These are phyloP conservation scores for Ispidina lecontei DNA, from an alignment of 2,797 vertebrate species.

Conservation along the genomic window DNA sequence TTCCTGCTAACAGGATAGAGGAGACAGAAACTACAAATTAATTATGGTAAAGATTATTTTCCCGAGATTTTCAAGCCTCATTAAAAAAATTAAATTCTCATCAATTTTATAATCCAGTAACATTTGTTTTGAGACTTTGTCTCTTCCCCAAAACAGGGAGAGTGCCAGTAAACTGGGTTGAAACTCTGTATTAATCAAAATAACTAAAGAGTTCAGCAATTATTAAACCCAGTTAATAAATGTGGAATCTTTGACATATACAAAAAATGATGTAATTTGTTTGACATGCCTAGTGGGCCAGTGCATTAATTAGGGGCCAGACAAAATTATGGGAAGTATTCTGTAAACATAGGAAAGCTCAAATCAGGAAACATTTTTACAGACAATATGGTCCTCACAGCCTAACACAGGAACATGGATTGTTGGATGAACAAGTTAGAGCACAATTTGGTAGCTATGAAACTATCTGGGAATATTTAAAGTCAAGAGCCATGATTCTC, in stretches of 20 bases:
- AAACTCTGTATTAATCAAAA: conserved; percentile 29
- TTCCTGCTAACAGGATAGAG: neutral
- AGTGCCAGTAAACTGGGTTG: neutral
- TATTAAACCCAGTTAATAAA: conserved; percentile 20
- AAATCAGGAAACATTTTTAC: neutral
- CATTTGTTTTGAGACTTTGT: conserved; percentile 23
- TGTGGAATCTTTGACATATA: neutral
- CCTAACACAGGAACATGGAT: neutral
- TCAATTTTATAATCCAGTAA: neutral
- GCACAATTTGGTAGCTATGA: neutral
- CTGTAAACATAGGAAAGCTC: neutral
- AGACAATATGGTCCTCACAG: neutral
- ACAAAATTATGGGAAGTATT: conserved; percentile 2
- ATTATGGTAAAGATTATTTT: neutral
- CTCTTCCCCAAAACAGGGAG: neutral
- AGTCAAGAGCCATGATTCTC: neutral
- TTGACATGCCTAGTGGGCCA: neutral
- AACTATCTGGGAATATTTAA: neutral
- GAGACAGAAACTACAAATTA: neutral
- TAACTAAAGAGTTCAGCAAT: neutral
- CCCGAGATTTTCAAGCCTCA: neutral
- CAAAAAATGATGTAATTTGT: conserved; percentile 3
- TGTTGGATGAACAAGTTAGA: neutral
- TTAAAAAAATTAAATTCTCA: conserved; percentile 13
- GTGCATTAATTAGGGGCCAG: neutral